phyloP scores from a whole-genome alignment of 2,888 invertebrate genomes.

The Cerastis rubricosa region DNA sequence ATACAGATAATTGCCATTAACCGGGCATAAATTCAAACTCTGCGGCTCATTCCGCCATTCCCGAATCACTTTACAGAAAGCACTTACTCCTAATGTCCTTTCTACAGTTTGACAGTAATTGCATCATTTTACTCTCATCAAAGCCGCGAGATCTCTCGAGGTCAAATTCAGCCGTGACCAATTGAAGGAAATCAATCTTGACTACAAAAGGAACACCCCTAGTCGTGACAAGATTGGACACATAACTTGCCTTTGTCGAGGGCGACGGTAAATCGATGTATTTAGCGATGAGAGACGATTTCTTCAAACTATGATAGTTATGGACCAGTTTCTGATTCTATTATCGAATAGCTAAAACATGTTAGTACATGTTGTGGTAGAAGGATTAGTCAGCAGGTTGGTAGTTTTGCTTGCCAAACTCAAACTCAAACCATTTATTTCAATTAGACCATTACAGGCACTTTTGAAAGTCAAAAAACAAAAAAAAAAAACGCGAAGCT shows the following conservation, averaged over 20 bases:
- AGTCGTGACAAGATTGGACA: constrained; percentile 59
- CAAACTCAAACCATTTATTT: too few species aligned
- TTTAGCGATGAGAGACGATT: constrained; percentile 45
- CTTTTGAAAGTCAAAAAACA: too few species aligned
- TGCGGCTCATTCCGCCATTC: too few species aligned
- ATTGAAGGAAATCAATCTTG: constrained; percentile 60
- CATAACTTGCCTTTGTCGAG: constrained; percentile 62
- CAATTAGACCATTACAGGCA: too few species aligned
- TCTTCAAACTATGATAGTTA: constrained; percentile 9
- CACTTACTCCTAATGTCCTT: constrained; percentile 14
- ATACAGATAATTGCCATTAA: too few species aligned
- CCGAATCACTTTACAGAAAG: background rate
- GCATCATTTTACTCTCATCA: constrained; percentile 27
- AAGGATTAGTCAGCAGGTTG: too few species aligned
- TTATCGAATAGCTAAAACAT: too few species aligned
- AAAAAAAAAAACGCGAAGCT: too few species aligned
- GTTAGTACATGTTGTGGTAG: too few species aligned
- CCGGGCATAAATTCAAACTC: background rate
- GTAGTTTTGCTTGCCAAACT: too few species aligned
- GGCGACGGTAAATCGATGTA: constrained; percentile 45
- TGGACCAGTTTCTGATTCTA: background rate
- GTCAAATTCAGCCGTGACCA: constrained; percentile 12
- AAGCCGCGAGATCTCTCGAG: constrained; percentile 23
- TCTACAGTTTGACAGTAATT: constrained; percentile 30
- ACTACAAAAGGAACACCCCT: constrained; percentile 52